phyloP scores from a whole-genome alignment of 2,888 invertebrate genomes.

The Agrotis clavis region DNA sequence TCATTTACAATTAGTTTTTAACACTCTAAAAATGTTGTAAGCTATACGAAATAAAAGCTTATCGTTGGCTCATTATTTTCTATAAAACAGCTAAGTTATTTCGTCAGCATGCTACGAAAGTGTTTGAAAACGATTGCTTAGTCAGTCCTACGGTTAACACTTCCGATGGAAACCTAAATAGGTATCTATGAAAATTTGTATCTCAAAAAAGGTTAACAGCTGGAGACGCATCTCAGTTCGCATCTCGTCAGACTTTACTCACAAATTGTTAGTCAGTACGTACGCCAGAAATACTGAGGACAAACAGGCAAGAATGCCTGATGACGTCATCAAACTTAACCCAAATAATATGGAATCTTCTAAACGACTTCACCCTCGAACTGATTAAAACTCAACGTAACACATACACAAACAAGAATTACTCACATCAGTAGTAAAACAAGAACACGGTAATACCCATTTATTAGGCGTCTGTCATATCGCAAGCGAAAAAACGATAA shows the following conservation, averaged over 20 bases:
- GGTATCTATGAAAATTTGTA: not conserved
- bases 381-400: slow-evolving; percentile 39
- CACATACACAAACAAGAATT: slow-evolving; percentile 36
- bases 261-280: not conserved
- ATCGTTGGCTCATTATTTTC: too few species aligned
- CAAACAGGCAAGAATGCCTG: not conserved
- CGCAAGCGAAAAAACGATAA: not conserved
- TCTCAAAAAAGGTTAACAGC: too few species aligned
- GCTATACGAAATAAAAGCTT: too few species aligned
- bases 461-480: not conserved
- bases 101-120: too few species aligned
- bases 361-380: slow-evolving; percentile 12
- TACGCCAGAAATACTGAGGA: not conserved
- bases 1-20: too few species aligned
- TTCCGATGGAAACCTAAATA: not conserved
- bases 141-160: not conserved
- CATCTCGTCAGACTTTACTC: not conserved
- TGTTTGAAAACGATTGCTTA: too few species aligned
- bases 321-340: slow-evolving; percentile 12
- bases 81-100: too few species aligned
- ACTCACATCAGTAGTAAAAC: slow-evolving; percentile 12
- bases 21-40: too few species aligned
- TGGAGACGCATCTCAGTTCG: too few species aligned
- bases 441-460: slow-evolving; percentile 11
- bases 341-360: slow-evolving; percentile 10